phyloP scores from a whole-genome alignment of 2,113 vertebrate genomes.

The Nibea coibor region DNA sequence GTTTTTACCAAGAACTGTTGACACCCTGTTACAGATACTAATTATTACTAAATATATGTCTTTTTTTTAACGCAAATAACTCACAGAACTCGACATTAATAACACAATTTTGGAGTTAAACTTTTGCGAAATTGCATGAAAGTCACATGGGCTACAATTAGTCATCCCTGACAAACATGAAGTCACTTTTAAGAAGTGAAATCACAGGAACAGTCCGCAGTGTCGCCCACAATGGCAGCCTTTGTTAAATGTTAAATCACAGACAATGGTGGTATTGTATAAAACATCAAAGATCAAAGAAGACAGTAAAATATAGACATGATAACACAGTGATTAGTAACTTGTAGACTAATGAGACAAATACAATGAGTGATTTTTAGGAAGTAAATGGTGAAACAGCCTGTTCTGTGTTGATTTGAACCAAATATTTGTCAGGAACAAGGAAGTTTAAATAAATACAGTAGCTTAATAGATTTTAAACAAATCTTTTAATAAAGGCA shows the following conservation, averaged over 20 bases:
- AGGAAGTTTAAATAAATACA: background rate
- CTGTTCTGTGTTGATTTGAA: background rate
- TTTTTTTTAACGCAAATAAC: background rate
- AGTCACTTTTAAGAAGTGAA: background rate
- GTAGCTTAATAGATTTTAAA: background rate
- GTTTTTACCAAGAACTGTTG: background rate
- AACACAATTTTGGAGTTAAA: background rate
- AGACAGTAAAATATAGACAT: too few relatives aligned
- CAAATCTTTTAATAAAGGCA: background rate
- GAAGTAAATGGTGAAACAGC: background rate
- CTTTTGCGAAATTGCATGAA: too few relatives aligned
- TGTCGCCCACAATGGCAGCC: background rate
- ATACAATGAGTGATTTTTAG: background rate
- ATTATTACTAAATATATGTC: background rate
- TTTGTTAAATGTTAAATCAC: background rate
- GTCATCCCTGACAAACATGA: background rate
- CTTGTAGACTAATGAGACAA: background rate
- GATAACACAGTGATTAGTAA: background rate
- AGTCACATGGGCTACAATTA: background rate
- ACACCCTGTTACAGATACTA: background rate
- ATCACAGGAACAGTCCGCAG: background rate
- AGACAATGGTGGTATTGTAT: background rate
- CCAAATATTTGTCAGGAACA: background rate
- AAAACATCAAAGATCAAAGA: too few relatives aligned
- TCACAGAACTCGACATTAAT: background rate